Conservation (phyloP, 1,140 invertebrate genomes). For the Trinorchestia longiramus region DNA sequence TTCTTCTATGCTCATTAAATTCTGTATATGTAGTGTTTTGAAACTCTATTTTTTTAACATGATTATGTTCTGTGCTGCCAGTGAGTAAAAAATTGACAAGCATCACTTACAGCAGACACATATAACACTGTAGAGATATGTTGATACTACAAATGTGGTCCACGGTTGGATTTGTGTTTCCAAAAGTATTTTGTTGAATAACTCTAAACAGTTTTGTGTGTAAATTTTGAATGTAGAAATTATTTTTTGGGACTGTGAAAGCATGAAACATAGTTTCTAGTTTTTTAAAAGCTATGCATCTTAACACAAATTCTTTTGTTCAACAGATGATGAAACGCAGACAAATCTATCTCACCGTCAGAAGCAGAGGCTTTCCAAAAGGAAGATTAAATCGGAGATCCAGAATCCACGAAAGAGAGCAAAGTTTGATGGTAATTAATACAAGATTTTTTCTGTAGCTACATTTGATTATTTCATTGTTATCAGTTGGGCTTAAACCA, state of each 20-base stretch:
- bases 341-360: slow-evolving; percentile 25
- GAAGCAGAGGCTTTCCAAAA: background rate
- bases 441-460: background rate
- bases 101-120: background rate
- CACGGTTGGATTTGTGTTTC: background rate
- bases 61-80: too few species aligned
- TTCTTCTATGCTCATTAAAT: too few species aligned
- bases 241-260: background rate
- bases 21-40: too few species aligned
- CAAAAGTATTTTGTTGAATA: background rate
- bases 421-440: slow-evolving; percentile 1
- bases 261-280: background rate
- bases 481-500: too few species aligned
- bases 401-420: background rate
- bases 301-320: background rate
- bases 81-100: background rate
- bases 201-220: background rate
- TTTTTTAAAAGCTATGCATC: background rate
- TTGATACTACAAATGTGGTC: background rate
- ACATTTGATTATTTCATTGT: too few species aligned
- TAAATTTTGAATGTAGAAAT: background rate
- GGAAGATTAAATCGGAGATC: background rate
- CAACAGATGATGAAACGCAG: background rate
- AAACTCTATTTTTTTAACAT: too few species aligned
- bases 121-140: background rate